Conservation (phyloP, 2,113 vertebrate genomes). For the Amazona guildingii region DNA sequence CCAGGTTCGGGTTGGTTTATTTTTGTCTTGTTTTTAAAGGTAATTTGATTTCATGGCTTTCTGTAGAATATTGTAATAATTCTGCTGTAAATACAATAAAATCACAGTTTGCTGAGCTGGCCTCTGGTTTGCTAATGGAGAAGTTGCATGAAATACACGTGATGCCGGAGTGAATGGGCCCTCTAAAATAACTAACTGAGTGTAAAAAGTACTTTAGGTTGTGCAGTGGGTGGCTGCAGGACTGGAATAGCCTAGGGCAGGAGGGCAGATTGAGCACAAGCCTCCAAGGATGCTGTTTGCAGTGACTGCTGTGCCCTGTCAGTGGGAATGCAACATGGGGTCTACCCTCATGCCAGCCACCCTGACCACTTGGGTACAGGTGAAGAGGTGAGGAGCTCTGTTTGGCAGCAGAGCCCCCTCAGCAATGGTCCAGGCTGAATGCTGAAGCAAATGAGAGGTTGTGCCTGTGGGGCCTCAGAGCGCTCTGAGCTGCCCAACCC, state of each 20-base stretch:
- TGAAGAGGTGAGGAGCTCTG: accelerated
- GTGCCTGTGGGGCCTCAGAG: not conserved
- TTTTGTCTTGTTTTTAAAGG: slow-evolving; percentile 16
- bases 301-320: not conserved
- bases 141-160: not conserved
- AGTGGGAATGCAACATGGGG: not conserved
- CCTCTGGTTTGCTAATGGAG: not conserved
- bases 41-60: slow-evolving; percentile 53
- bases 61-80: slow-evolving; percentile 71
- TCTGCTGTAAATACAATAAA: slow-evolving; percentile 70
- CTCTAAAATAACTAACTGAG: not conserved
- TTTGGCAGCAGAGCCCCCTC: not conserved
- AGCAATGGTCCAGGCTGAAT: not conserved
- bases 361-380: accelerated
- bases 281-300: not conserved
- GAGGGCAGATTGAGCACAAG: not conserved
- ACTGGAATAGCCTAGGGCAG: accelerated
- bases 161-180: not conserved
- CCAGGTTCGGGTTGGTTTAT: not conserved
- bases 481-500: not conserved
- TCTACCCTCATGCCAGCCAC: not conserved
- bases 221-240: accelerated
- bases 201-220: not conserved
- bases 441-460: accelerated
- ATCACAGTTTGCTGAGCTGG: slow-evolving; percentile 36